A percentile compares a stretch with the other conserved stretches of the same genome.
These are phyloP conservation scores for Ephydatia muelleri DNA, from an alignment of 37 sponge, comb jelly and placozoan genomes.

Conservation along the genomic window DNA sequence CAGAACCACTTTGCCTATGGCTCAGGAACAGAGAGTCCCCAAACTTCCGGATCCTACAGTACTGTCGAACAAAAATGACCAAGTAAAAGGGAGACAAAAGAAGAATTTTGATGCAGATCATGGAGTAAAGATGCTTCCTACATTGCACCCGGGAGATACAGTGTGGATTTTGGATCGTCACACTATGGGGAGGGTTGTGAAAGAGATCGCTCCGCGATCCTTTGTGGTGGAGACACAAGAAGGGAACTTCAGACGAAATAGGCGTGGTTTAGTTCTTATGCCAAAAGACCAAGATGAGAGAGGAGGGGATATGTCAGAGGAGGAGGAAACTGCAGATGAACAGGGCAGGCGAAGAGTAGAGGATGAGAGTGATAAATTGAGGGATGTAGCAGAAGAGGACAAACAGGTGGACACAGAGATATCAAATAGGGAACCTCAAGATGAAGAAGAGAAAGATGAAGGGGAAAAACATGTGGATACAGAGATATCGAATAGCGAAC, in stretches of 20 bases:
- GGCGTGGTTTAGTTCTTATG: conserved; percentile 7
- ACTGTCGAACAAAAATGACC: conserved; percentile 17
- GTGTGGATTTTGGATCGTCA: conserved; percentile 40
- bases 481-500: too few species aligned
- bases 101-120: conserved; percentile 22
- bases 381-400: too few species aligned
- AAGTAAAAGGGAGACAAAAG: conserved; percentile 23
- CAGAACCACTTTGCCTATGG: conserved; percentile 39
- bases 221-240: conserved; percentile 9
- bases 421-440: too few species aligned
- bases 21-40: conserved; percentile 15
- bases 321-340: too few species aligned
- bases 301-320: too few species aligned
- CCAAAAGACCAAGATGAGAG: not conserved
- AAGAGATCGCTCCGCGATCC: conserved; percentile 28
- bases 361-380: too few species aligned
- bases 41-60: conserved; percentile 12
- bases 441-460: too few species aligned
- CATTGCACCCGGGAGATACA: conserved; percentile 18
- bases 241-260: conserved; percentile 32
- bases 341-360: too few species aligned
- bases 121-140: conserved; percentile 10
- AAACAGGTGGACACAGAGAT: too few species aligned
- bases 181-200: conserved; percentile 17
- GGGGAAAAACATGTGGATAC: too few species aligned